Percentiles rank a stretch among this genome's conserved stretches.
These are phyloP conservation scores for Acropternis orthonyx DNA, from an alignment of 2,797 vertebrate species.

Conservation along the genomic window DNA sequence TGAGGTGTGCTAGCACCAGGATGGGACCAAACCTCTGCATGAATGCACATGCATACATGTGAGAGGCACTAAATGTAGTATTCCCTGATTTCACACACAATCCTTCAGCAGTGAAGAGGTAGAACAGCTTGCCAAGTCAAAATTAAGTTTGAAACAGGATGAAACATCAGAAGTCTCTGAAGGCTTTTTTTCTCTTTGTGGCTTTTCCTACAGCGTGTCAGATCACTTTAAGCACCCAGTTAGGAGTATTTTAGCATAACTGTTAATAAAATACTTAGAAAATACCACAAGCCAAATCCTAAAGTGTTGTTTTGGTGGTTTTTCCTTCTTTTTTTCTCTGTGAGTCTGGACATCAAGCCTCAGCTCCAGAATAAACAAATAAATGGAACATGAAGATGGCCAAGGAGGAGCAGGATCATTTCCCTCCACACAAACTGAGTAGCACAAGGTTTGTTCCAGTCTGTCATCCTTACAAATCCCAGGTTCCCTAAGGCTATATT, in stretches of 20 bases:
- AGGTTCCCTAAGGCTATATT: neutral
- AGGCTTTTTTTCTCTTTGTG: neutral
- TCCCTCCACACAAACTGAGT: neutral
- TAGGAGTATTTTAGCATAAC: neutral
- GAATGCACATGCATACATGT: neutral
- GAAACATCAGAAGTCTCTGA: neutral
- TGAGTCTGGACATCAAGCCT: neutral
- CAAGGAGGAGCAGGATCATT: neutral
- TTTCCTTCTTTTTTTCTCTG: neutral
- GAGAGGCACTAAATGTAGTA: neutral
- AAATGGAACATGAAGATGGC: neutral
- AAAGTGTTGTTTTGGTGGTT: neutral
- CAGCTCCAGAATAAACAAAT: neutral
- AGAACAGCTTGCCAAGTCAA: neutral
- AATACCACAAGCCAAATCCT: neutral
- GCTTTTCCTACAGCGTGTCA: neutral
- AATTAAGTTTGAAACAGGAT: neutral
- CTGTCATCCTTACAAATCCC: neutral
- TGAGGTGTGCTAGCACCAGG: neutral
- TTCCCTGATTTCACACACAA: neutral
- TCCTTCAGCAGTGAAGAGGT: neutral
- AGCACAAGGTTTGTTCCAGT: neutral
- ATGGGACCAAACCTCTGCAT: neutral
- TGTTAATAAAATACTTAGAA: neutral
- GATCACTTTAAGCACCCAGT: neutral